Evolutionary conservation across 1,140 invertebrate species (phyloP).

Genomic region (Cyclargus thomasi): DNA sequence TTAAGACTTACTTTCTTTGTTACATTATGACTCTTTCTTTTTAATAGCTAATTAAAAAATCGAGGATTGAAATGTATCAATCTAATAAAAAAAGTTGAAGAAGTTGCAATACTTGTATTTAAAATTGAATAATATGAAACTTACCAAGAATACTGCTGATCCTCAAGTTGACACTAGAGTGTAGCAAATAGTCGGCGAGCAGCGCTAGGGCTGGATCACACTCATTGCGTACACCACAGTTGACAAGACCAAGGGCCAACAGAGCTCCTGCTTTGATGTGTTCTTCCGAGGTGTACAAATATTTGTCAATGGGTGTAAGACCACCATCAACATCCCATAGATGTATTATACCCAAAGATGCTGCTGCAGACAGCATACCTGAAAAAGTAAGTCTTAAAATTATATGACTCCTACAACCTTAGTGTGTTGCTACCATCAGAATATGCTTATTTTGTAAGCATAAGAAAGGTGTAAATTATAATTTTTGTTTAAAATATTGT

Average conservation of each 20-base stretch:
- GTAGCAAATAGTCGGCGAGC: conserved; percentile 95
- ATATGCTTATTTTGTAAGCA: too few relatives aligned
- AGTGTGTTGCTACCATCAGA: too few relatives aligned
- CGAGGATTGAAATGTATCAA: too few relatives aligned
- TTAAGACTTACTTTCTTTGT: too few relatives aligned
- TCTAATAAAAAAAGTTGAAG: too few relatives aligned
- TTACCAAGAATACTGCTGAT: conserved; percentile 94
- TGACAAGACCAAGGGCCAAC: conserved; percentile 98
- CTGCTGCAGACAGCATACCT: conserved; percentile 97
- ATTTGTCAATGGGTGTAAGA: conserved; percentile 98
- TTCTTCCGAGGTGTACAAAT: conserved; percentile 97
- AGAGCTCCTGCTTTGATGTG: conserved; percentile 96
- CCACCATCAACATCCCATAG: conserved; percentile 99
- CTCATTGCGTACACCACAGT: conserved; percentile 98
- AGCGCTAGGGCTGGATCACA: conserved; percentile 98
- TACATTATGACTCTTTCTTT: too few relatives aligned
- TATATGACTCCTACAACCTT: too few relatives aligned
- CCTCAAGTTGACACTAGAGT: conserved; percentile 92
- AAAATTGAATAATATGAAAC: neutral
- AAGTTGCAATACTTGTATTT: too few relatives aligned
- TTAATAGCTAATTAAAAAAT: too few relatives aligned
- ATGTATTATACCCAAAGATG: conserved; percentile 93
- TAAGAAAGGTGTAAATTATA: too few relatives aligned
- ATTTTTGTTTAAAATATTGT: too few relatives aligned
- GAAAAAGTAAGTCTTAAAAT: too few relatives aligned